Evolutionary conservation across 2,888 invertebrate species (phyloP).

Genomic region (Andrena camellia): DNA sequence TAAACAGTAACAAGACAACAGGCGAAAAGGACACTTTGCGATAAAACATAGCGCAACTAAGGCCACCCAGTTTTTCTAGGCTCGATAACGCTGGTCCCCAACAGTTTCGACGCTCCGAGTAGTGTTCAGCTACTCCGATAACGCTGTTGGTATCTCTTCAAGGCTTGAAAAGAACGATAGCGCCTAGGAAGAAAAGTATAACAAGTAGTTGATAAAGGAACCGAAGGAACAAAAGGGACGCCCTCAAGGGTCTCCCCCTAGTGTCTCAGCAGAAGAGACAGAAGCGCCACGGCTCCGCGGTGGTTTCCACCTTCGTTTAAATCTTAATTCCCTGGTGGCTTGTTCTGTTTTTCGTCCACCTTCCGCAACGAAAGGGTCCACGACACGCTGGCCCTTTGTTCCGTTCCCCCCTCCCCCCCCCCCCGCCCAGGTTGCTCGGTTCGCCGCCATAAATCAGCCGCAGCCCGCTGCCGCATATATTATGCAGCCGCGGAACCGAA

Average conservation of each 20-base stretch:
- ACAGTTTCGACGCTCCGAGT: not conserved
- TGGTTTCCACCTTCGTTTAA: constrained; percentile 35
- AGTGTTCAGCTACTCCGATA: constrained; percentile 22
- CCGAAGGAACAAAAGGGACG: not conserved
- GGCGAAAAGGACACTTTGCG: not conserved
- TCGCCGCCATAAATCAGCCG: constrained; percentile 68
- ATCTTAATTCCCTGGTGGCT: constrained; percentile 56
- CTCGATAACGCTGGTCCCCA: constrained; percentile 7
- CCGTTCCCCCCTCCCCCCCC: too few relatives aligned
- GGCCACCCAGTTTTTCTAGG: constrained; percentile 5
- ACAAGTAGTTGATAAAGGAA: not conserved
- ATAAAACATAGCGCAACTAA: not conserved
- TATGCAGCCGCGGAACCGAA: constrained; percentile 54
- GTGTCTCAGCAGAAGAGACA: not conserved
- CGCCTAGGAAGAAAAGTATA: not conserved
- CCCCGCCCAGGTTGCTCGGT: constrained; percentile 13
- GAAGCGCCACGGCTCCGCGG: constrained; percentile 3
- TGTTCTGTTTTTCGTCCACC: constrained; percentile 52
- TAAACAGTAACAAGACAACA: not conserved
- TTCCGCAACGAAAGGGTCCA: constrained; percentile 38
- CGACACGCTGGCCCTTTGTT: constrained; percentile 56
- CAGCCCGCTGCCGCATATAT: constrained; percentile 62
- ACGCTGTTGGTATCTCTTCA: constrained; percentile 11
- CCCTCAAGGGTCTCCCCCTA: too few relatives aligned
- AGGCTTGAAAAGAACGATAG: not conserved